Percentiles rank a stretch among this genome's conserved stretches.
Conservation (phyloP, 1,140 invertebrate species). For the Dendrolimus kikuchii region DNA sequence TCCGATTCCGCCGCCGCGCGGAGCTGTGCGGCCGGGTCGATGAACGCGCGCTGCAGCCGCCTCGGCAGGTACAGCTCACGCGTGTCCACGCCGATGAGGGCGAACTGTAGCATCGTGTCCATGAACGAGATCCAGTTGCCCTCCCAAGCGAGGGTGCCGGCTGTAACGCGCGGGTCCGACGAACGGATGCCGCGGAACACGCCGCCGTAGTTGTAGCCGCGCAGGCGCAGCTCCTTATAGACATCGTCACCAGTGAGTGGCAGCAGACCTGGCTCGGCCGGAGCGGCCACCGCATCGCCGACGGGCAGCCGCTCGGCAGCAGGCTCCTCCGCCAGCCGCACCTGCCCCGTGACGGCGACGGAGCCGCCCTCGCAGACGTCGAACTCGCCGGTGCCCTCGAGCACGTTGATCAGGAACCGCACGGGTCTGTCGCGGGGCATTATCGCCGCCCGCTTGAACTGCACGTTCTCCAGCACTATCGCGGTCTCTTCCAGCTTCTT, state of each 20-base stretch:
- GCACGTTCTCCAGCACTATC: constrained; percentile 89
- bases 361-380: constrained; percentile 91
- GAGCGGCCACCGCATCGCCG: constrained; percentile 58
- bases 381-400: constrained; percentile 91
- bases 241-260: constrained; percentile 83
- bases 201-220: constrained; percentile 95
- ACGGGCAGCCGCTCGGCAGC: constrained; percentile 74
- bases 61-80: constrained; percentile 90
- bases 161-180: constrained; percentile 77
- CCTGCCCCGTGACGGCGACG: constrained; percentile 84
- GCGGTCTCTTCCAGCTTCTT: constrained; percentile 85
- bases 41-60: constrained; percentile 84
- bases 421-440: constrained; percentile 87
- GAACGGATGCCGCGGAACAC: constrained; percentile 86
- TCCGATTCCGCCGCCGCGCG: constrained; percentile 61
- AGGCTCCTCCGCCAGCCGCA: constrained; percentile 72
- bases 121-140: constrained; percentile 94
- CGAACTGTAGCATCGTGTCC: constrained; percentile 95
- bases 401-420: constrained; percentile 91
- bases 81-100: constrained; percentile 83
- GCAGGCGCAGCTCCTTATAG: constrained; percentile 93
- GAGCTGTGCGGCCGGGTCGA: constrained; percentile 84
- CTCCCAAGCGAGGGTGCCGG: constrained; percentile 84
- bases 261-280: constrained; percentile 63
- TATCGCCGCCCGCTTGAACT: constrained; percentile 93